Percentiles rank a stretch among this genome's conserved stretches.
Conservation (phyloP, 92 coral and sea anemone genomes). For the Phenganax subtilis region DNA sequence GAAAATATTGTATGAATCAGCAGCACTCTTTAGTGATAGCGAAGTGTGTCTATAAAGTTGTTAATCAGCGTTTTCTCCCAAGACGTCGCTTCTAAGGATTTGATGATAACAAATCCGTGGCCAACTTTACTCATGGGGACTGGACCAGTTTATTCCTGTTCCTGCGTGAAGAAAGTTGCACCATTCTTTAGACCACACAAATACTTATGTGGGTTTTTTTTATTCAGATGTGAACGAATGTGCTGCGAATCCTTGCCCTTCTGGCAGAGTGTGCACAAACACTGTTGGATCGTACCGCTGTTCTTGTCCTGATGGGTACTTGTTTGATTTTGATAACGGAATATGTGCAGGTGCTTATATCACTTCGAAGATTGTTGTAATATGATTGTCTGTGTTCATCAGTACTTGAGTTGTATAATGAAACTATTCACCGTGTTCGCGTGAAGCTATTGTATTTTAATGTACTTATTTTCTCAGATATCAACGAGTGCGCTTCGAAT, state of each 20-base stretch:
- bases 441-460: neutral
- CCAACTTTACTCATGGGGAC: no score
- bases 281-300: conserved; percentile 46
- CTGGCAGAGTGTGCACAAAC: conserved; percentile 45
- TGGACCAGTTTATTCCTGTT: no score
- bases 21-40: no score
- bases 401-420: neutral
- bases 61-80: no score
- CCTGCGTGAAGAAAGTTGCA: no score
- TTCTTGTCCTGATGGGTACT: conserved; percentile 34
- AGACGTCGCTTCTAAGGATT: no score
- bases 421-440: neutral
- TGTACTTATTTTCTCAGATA: conserved; percentile 28
- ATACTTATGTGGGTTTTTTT: neutral
- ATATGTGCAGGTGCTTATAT: conserved; percentile 7
- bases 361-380: neutral
- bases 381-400: neutral
- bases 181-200: no score
- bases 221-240: conserved; percentile 59
- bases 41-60: no score
- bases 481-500: conserved; percentile 44
- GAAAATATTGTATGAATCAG: neutral
- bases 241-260: conserved; percentile 42
- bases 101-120: no score
- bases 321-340: neutral